Percentiles rank a stretch among this genome's conserved stretches.
phyloP scores from a whole-genome alignment of 1,140 invertebrate genomes.

The Thaumetopoea pityocampa region DNA sequence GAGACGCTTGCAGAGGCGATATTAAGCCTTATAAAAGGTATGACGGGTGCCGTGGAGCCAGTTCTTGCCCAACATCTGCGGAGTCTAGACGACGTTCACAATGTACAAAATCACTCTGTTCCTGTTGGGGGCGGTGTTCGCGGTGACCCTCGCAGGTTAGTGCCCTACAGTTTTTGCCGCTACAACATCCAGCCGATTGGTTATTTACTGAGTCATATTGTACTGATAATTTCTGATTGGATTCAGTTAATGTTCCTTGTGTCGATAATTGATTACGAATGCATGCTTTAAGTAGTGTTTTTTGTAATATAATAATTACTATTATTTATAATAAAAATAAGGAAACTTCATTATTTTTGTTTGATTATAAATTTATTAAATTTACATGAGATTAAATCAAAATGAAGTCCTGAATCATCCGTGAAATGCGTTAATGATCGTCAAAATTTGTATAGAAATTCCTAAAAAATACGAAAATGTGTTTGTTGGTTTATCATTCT shows the following conservation, averaged over 20 bases:
- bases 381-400: no score
- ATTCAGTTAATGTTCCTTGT: slow-evolving; percentile 20
- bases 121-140: slow-evolving; percentile 42
- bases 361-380: no score
- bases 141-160: slow-evolving; percentile 65
- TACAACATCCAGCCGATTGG: slow-evolving; percentile 24
- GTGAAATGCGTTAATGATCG: no score
- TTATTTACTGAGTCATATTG: slow-evolving; percentile 28
- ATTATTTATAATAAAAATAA: no score
- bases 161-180: slow-evolving; percentile 57
- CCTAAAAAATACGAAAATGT: no score
- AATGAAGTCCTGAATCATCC: no score
- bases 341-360: no score
- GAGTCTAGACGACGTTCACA: slow-evolving; percentile 36
- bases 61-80: slow-evolving; percentile 37
- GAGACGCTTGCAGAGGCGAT: slow-evolving; percentile 24
- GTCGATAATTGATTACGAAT: slow-evolving; percentile 21
- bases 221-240: slow-evolving; percentile 35
- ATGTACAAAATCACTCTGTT: slow-evolving; percentile 51
- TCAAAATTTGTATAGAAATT: no score
- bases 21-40: slow-evolving; percentile 49
- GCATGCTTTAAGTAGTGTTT: no score
- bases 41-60: slow-evolving; percentile 34
- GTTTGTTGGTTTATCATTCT: no score
- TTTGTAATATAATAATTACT: no score